Evolutionary conservation across 2,113 vertebrate genomes (phyloP).

Genomic region (Boleophthalmus pectinirostris): DNA sequence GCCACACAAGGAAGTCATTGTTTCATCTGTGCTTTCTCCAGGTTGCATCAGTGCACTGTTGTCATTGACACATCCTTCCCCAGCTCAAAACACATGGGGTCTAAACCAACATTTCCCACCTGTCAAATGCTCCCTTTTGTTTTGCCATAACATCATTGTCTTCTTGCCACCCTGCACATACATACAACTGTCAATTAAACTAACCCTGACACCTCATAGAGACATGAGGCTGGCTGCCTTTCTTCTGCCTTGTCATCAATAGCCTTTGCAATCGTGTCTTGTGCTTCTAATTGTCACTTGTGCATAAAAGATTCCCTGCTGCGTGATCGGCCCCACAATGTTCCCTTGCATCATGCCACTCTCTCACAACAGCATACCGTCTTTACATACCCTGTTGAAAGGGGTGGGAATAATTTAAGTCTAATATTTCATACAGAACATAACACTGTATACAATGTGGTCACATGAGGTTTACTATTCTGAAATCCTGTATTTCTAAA

Average conservation of each 20-base stretch:
- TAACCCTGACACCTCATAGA: constrained; percentile 25
- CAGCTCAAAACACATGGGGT: constrained; percentile 56
- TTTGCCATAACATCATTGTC: constrained; percentile 44
- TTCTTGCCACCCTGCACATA: constrained; percentile 36
- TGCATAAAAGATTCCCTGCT: constrained; percentile 27
- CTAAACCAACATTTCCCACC: constrained; percentile 64
- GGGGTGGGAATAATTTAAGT: background rate
- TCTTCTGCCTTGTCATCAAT: constrained; percentile 26
- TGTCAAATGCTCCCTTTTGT: constrained; percentile 64
- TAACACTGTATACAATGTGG: background rate
- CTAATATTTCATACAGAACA: background rate
- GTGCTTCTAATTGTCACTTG: constrained; percentile 51
- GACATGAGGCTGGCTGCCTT: constrained; percentile 16
- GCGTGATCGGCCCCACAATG: constrained; percentile 25
- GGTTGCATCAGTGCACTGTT: constrained; percentile 69
- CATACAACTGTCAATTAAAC: constrained; percentile 42
- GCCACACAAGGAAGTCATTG: constrained; percentile 60
- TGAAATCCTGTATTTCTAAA: too few relatives aligned
- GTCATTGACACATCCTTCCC: constrained; percentile 62
- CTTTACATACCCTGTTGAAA: background rate
- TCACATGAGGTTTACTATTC: background rate
- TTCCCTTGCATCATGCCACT: constrained; percentile 25
- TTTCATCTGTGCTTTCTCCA: constrained; percentile 69
- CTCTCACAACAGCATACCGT: constrained; percentile 2
- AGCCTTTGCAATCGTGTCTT: constrained; percentile 31